Evolutionary conservation across 2,797 vertebrate species (phyloP).

Genomic region (Enteromius mattozi): DNA sequence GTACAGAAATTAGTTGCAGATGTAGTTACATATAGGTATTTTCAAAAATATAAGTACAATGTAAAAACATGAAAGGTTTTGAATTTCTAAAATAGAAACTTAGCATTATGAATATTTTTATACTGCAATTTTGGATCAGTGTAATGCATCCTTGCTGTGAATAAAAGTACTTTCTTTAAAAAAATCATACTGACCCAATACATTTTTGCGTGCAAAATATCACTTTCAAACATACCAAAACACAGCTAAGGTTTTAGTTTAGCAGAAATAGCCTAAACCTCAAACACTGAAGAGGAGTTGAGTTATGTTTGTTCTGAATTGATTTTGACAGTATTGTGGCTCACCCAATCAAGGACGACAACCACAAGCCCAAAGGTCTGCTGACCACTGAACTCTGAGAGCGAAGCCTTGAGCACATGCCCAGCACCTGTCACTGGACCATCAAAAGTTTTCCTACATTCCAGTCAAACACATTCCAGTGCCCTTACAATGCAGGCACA

Average conservation of each 20-base stretch:
- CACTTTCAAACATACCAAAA: background rate
- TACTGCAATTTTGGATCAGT: background rate
- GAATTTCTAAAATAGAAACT: no score
- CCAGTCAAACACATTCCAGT: constrained; percentile 47
- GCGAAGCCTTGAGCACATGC: background rate
- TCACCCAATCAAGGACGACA: constrained; percentile 74
- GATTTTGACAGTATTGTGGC: constrained; percentile 66
- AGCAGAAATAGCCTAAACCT: background rate
- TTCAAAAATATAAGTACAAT: no score
- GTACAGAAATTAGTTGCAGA: no score
- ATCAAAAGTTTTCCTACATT: constrained; percentile 42
- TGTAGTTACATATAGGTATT: no score
- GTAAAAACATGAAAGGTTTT: no score
- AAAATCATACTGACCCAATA: background rate
- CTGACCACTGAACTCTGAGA: constrained; percentile 95
- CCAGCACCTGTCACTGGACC: constrained; percentile 13
- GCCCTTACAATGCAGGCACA: constrained; percentile 10
- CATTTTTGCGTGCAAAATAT: background rate
- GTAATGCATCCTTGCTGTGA: background rate
- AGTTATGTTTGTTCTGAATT: background rate
- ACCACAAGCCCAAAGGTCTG: constrained; percentile 82
- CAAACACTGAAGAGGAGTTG: background rate
- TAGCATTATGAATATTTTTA: background rate
- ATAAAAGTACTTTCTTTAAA: background rate
- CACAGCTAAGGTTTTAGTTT: background rate